These are phyloP conservation scores for Motacilla tschutschensis DNA, from an alignment of 2,113 vertebrate genomes.

Conservation along the genomic window DNA sequence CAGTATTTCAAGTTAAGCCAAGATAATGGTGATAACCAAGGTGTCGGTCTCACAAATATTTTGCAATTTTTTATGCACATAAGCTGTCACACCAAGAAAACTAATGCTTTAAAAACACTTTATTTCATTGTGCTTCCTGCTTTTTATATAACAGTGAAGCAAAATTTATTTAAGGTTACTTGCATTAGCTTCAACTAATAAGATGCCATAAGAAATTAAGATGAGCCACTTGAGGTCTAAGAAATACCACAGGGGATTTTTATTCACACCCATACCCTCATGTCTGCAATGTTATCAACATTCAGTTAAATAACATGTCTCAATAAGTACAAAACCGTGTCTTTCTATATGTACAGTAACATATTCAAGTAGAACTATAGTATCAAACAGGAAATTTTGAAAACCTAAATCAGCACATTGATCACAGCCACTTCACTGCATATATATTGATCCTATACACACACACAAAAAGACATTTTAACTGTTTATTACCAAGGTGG, in stretches of 20 bases:
- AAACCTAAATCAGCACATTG: slow-evolving; percentile 41
- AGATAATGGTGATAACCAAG: not conserved
- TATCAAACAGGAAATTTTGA: slow-evolving; percentile 40
- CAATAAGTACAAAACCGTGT: not conserved
- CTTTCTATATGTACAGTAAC: not conserved
- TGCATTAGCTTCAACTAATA: slow-evolving; percentile 51
- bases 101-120: accelerated
- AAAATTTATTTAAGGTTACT: slow-evolving; percentile 47
- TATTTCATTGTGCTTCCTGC: not conserved
- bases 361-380: not conserved
- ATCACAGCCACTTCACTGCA: slow-evolving; percentile 39
- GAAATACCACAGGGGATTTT: slow-evolving; percentile 50
- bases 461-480: not conserved
- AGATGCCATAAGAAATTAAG: slow-evolving; percentile 61
- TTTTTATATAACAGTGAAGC: slow-evolving; percentile 7
- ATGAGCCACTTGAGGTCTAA: slow-evolving; percentile 45
- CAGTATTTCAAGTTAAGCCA: not conserved
- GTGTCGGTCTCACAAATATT: not conserved
- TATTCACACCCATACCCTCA: slow-evolving; percentile 27
- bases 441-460: slow-evolving; percentile 41
- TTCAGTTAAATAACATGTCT: not conserved
- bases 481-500: not conserved
- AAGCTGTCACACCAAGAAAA: not conserved
- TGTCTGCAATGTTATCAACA: not conserved
- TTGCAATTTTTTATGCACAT: not conserved